A percentile compares a stretch with the other conserved stretches of the same genome.
Conservation (phyloP, 1,140 invertebrate species). For the Lanistes nyassanus region DNA sequence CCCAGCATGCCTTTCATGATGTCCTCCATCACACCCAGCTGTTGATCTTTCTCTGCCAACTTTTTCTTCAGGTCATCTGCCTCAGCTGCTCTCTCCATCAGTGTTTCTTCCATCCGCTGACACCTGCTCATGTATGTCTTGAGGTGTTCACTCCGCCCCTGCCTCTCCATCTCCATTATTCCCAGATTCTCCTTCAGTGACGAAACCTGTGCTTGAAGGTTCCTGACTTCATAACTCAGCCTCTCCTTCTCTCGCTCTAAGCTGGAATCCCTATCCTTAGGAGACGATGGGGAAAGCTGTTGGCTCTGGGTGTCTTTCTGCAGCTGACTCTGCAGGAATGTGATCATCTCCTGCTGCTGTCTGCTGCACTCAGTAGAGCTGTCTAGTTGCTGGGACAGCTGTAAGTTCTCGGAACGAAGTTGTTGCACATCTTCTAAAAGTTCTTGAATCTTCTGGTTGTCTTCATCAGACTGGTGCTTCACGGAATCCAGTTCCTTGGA, state of each 20-base stretch:
- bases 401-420: slow-evolving; percentile 4
- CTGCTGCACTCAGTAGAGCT: background rate
- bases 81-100: slow-evolving; percentile 27
- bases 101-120: slow-evolving; percentile 25
- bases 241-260: slow-evolving; percentile 14
- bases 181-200: slow-evolving; percentile 39
- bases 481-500: slow-evolving; percentile 22
- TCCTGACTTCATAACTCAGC: slow-evolving; percentile 19
- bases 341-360: slow-evolving; percentile 14
- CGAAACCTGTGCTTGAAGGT: slow-evolving; percentile 33
- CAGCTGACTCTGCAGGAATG: slow-evolving; percentile 8
- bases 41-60: slow-evolving; percentile 31
- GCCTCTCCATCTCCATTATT: slow-evolving; percentile 36
- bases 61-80: slow-evolving; percentile 28
- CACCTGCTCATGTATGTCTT: slow-evolving; percentile 5
- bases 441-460: slow-evolving; percentile 13
- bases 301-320: background rate
- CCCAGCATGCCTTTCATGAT: slow-evolving; percentile 35
- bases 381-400: slow-evolving; percentile 18
- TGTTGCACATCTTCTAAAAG: slow-evolving; percentile 19
- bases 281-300: background rate
- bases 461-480: background rate
- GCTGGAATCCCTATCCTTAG: background rate
- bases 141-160: slow-evolving; percentile 35
- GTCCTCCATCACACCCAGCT: slow-evolving; percentile 28